Percentiles rank a stretch among this genome's conserved stretches.
Conservation (phyloP, 2,888 invertebrate genomes). For the Eustalomyia histrio region DNA sequence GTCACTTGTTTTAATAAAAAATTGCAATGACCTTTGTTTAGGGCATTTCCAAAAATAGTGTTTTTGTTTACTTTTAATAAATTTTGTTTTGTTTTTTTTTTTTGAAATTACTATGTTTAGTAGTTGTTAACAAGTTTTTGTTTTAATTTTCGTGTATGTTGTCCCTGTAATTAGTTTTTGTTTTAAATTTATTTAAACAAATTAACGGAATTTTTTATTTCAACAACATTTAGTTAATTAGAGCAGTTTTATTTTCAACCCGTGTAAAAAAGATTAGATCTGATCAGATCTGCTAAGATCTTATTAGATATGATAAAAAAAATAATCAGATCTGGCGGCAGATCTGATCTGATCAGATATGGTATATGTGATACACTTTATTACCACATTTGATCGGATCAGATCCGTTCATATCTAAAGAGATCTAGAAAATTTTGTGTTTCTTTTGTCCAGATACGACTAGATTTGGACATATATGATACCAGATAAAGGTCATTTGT, state of each 20-base stretch:
- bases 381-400: no score
- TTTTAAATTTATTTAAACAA: neutral
- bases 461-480: no score
- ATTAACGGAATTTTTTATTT: neutral
- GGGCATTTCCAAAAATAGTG: slow-evolving; percentile 29
- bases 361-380: no score
- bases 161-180: neutral
- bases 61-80: neutral
- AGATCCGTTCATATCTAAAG: no score
- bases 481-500: no score
- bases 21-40: slow-evolving; percentile 45
- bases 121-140: slow-evolving; percentile 5
- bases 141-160: slow-evolving; percentile 7
- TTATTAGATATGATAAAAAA: no score
- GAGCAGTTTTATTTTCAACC: neutral
- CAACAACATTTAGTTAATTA: neutral
- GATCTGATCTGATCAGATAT: no score
- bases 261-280: no score
- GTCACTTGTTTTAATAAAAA: slow-evolving; percentile 29
- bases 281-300: no score
- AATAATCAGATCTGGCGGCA: no score
- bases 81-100: neutral
- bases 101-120: neutral
- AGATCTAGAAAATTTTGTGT: no score
- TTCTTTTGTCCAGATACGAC: no score